Conservation (phyloP, 92 coral and sea anemone species). For the Chrysogorgia sp. region DNA sequence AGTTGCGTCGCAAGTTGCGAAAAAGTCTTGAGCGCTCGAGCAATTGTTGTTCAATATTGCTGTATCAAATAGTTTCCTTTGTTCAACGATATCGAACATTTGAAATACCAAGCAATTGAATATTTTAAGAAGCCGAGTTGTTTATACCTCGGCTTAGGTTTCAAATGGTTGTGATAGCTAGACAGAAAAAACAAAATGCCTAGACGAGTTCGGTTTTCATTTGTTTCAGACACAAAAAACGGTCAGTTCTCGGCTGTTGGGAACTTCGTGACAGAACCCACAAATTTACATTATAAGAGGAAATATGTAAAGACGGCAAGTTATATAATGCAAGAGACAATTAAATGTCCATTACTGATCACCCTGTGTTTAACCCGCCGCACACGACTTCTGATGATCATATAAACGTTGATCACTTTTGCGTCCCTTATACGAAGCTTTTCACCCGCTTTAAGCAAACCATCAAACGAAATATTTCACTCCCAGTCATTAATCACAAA, state of each 20-base stretch:
- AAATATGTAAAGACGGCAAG: constrained; percentile 20
- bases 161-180: constrained; percentile 35
- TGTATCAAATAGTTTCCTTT: not conserved
- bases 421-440: not conserved
- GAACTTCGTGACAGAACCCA: not conserved
- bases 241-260: not conserved
- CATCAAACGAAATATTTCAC: constrained; percentile 6
- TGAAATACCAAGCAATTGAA: constrained; percentile 25
- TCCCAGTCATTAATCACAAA: constrained; percentile 1
- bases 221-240: not conserved
- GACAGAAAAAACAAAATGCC: too few relatives aligned
- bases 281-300: not conserved
- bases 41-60: constrained; percentile 19
- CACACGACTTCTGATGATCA: constrained; percentile 49
- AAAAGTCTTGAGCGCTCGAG: too few relatives aligned
- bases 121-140: constrained; percentile 9
- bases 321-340: constrained; percentile 93
- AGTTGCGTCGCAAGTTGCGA: not conserved
- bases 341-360: constrained; percentile 95
- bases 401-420: constrained; percentile 49
- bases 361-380: constrained; percentile 52
- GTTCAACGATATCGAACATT: constrained; percentile 5
- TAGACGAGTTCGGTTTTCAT: too few relatives aligned
- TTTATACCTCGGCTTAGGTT: constrained; percentile 32
- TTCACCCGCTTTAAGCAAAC: not conserved